Base-by-base conservation (phyloP, 2,888 invertebrate genomes). In the Bellardia bayeri region DNA sequence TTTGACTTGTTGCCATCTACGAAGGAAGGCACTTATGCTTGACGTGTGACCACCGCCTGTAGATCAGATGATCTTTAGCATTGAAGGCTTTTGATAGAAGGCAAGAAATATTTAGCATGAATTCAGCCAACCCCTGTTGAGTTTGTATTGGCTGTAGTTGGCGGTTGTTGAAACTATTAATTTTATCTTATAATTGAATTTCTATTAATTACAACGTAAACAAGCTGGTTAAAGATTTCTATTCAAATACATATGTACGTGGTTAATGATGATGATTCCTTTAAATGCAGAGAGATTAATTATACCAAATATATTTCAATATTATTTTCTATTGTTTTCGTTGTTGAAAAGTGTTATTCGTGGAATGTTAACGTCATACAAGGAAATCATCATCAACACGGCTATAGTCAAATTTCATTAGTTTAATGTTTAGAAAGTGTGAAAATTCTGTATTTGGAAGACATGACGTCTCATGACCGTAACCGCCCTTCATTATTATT, bases 361-460 rank as follows among this genome's bases (percentile, higher is more conserved):
- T 81, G 80, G 87, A 84, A 87, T 68, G 13, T 45, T 13, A 45
- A 5, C 45, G 45, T 33, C 30, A 42, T 63, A 56, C 51, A 42
- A 33, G 74, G 13, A 85, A 51, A 37, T n/a, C 30, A 66, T 14
- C 40, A 9, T 7, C 45, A 72, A 58, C 30, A 66, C 45, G 56
- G 56, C 2, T 51, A 51, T 85, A 82, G 79, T 85, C 85, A 87
- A 87, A 85, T 87, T 87, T 87, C 85, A 87, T 78, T 54, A 56
- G 42, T 54, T 83, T 49, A 11, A 69, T n/a, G 45, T 68, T 68
- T 30, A 66, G 58, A 79, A 92, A 93, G 92, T 92, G 92, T 92
- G 93, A 92, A 93, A 93, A 92, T 56, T 92, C 89, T 92, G 90
- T 91, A 90, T 90, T 76, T 87, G 85, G 88, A 85, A 90, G 91